Base-by-base conservation (phyloP, 2,113 vertebrate genomes). In the Columba livia region DNA sequence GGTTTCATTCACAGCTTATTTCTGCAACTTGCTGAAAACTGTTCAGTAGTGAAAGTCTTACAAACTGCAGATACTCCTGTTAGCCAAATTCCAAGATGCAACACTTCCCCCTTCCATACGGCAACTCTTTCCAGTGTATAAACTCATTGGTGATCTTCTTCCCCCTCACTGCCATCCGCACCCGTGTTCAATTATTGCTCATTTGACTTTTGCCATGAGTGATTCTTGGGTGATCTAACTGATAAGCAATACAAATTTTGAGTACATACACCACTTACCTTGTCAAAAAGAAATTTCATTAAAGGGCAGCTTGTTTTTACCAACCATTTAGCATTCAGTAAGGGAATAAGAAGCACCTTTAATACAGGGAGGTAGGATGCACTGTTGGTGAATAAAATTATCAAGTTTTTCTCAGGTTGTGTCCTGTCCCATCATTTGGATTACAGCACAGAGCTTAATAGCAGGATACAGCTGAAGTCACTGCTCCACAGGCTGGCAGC, bases 201-300 rank as follows among this genome's bases (percentile, higher is more conserved):
- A 25, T 86, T 66, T 71, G 56, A 31, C 44, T 85, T 79, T 78
- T 78, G 50, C 40, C 36, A 54, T 13, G 26, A 18, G 18, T 56
- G 61, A 81, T 79, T 83, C 58, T 42, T 69, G n/a, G 15, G 8
- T 85, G 31, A 75, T 47, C 51, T 78, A 79, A 71, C 13, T 56
- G 62, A 47, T 36, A 80, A 79, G 56, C 62, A 70, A n/a, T 81
- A 89, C 4, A 24, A 79, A 57, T 51, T 81, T 56, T 73, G 60
- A 56, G 48, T 28, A 64, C 6, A 16, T 12, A 29, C 6, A 38
- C 14, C 17, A 24, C 73, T 86, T 74, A 66, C 32, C 20, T 71
- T 67, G 57, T 42, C 80, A 92, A 70, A 93, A 89, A 29, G 12
- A 93, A 69, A 80, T 58, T 92, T 93, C 29, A 67, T 87, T 72